Conservation (phyloP, 2,113 vertebrate species). For the Orthochromis indermauri region DNA sequence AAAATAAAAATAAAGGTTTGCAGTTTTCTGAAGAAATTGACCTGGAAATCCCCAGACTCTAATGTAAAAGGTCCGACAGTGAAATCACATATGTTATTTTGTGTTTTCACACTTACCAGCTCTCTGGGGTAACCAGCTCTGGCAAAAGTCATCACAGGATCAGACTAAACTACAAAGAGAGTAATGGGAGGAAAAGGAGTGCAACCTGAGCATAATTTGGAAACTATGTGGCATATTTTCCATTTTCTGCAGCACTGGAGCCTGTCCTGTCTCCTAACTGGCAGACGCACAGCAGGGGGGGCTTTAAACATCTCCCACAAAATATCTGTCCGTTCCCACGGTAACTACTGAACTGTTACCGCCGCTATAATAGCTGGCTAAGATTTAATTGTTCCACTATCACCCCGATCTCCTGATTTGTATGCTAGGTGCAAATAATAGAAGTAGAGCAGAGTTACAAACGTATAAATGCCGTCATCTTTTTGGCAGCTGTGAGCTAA, state of each 20-base stretch:
- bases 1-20: background rate
- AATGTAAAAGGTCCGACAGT: slow-evolving; percentile 2
- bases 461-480: background rate
- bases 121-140: slow-evolving; percentile 11
- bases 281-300: slow-evolving; percentile 56
- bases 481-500: background rate
- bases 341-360: slow-evolving; percentile 24
- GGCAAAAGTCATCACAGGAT: slow-evolving; percentile 38
- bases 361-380: background rate
- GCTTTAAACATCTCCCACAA: slow-evolving; percentile 44
- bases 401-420: background rate
- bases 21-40: background rate
- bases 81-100: slow-evolving; percentile 18
- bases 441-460: background rate
- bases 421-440: background rate
- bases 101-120: slow-evolving; percentile 14
- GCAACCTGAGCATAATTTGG: slow-evolving; percentile 55
- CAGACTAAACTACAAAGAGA: slow-evolving; percentile 35
- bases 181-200: slow-evolving; percentile 19
- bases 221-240: slow-evolving; percentile 71
- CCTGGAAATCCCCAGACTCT: background rate
- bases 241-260: slow-evolving; percentile 55
- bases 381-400: background rate
- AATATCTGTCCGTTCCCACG: slow-evolving; percentile 54
- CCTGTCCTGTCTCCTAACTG: slow-evolving; percentile 49